Evolutionary conservation across 1,140 invertebrate genomes (phyloP).

Genomic region (Lordiphosa collinella): DNA sequence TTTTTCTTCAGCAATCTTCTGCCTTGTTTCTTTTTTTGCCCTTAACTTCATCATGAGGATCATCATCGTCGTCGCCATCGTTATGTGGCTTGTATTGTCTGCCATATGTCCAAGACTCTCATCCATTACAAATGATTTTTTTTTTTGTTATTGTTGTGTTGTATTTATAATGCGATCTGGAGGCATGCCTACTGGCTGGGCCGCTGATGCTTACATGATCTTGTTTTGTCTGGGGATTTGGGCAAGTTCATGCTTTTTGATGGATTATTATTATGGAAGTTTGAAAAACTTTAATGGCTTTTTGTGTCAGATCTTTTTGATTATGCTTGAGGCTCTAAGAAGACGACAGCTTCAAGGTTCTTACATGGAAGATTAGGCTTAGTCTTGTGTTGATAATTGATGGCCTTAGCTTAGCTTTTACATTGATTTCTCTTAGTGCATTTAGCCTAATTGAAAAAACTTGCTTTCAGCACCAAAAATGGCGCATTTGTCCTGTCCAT

Average conservation of each 20-base stretch:
- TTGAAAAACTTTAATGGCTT: slow-evolving; percentile 36
- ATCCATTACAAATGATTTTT: slow-evolving; percentile 60
- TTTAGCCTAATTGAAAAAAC: slow-evolving; percentile 48
- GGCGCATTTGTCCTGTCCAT: slow-evolving; percentile 56
- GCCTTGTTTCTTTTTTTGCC: slow-evolving; percentile 22
- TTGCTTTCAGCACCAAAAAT: slow-evolving; percentile 43
- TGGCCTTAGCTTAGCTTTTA: background rate
- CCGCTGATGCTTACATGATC: slow-evolving; percentile 54
- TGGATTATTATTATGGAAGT: slow-evolving; percentile 59
- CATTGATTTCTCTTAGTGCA: slow-evolving; percentile 32
- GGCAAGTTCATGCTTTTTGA: slow-evolving; percentile 58
- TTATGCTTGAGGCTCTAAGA: slow-evolving; percentile 23
- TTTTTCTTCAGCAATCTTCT: slow-evolving; percentile 4
- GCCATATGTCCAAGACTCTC: background rate
- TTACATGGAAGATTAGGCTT: slow-evolving; percentile 12
- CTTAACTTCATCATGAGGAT: too few species aligned
- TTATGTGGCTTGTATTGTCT: background rate
- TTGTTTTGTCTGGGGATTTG: slow-evolving; percentile 55
- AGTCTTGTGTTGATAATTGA: background rate
- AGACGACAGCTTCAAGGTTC: slow-evolving; percentile 39
- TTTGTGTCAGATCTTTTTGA: slow-evolving; percentile 34
- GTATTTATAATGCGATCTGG: slow-evolving; percentile 55
- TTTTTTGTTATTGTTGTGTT: slow-evolving; percentile 37
- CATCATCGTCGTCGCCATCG: background rate
- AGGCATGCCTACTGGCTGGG: slow-evolving; percentile 28